Conservation (phyloP, 2,888 invertebrate species). For the Nephrotoma appendiculata region DNA sequence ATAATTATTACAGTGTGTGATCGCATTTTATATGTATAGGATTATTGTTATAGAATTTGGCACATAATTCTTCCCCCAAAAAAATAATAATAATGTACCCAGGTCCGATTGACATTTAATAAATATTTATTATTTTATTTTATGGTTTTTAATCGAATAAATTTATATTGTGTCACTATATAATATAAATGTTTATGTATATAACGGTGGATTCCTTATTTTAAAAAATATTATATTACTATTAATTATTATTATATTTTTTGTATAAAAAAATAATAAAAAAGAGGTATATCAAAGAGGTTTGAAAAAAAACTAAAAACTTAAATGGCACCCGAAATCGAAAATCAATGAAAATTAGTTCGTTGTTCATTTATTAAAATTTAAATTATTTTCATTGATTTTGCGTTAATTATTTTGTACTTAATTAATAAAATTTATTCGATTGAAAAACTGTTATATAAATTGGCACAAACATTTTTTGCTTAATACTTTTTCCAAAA, state of each 20-base stretch:
- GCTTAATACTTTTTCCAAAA: background rate
- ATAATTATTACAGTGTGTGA: background rate
- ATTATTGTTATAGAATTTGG: background rate
- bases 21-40: background rate
- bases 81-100: background rate
- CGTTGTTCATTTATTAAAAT: background rate
- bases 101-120: background rate
- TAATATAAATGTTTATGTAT: background rate
- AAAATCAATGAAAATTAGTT: background rate
- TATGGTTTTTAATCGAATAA: background rate
- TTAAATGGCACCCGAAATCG: background rate
- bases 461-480: background rate
- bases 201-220: background rate
- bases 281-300: background rate
- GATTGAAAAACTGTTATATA: background rate
- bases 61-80: background rate
- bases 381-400: background rate
- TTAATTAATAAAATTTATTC: background rate
- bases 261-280: background rate
- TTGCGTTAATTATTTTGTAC: background rate
- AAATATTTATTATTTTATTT: background rate
- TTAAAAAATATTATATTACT: background rate
- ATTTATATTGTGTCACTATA: background rate
- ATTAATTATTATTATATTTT: background rate
- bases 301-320: background rate